Evolutionary conservation across 2,888 invertebrate species (phyloP).

Genomic region (Saturnia japonica): DNA sequence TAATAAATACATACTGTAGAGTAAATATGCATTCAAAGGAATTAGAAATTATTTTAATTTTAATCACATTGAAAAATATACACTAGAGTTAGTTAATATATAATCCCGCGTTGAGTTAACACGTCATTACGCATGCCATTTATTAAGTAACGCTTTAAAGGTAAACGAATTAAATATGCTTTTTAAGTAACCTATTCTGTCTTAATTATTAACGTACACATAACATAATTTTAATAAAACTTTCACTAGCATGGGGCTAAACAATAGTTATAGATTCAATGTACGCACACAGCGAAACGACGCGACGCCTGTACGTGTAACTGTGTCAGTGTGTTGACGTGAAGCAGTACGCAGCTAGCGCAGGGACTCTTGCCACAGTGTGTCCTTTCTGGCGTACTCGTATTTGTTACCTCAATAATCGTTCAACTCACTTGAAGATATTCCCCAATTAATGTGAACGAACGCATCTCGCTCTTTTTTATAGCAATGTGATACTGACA

Average conservation of each 20-base stretch:
- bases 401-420: not conserved
- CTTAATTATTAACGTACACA: not conserved
- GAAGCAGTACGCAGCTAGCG: not conserved
- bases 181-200: too few relatives aligned
- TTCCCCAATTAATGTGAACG: too few relatives aligned
- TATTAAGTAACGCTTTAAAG: not conserved
- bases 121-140: not conserved
- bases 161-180: too few relatives aligned
- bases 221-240: not conserved
- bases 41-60: not conserved
- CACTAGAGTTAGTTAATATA: not conserved
- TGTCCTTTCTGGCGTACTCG: not conserved
- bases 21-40: not conserved
- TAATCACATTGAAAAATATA: not conserved
- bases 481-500: too few relatives aligned
- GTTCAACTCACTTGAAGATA: too few relatives aligned
- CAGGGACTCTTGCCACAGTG: not conserved
- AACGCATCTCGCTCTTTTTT: too few relatives aligned
- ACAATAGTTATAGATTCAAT: slow-evolving; percentile 5
- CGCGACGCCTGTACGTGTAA: not conserved
- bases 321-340: not conserved
- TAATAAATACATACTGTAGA: not conserved
- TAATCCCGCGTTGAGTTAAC: not conserved
- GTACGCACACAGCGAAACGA: not conserved
- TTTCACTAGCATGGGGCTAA: not conserved